Evolutionary conservation across 2,888 invertebrate species (phyloP).

Genomic region (Rhagophthalmus giganteus): DNA sequence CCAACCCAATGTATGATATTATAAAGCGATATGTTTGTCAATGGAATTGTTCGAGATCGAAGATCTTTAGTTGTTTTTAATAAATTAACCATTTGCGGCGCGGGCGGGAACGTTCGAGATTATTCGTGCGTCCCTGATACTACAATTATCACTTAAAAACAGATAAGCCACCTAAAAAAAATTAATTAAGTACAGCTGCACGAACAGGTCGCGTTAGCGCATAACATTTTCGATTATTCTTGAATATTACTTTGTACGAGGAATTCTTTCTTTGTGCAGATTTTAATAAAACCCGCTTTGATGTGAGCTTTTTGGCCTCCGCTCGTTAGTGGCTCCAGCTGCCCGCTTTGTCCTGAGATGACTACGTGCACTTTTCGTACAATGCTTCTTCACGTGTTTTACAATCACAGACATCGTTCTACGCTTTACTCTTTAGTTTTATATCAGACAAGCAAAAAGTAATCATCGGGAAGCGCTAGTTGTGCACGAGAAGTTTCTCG

Average conservation of each 20-base stretch:
- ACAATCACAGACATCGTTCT: constrained; percentile 43
- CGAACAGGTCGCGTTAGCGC: constrained; percentile 17
- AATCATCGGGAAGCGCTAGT: constrained; percentile 18
- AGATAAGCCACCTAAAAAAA: constrained; percentile 5
- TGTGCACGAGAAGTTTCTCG: constrained; percentile 23
- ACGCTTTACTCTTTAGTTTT: constrained; percentile 24
- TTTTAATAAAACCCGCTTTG: constrained; percentile 52
- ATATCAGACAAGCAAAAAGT: constrained; percentile 25
- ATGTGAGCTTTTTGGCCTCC: constrained; percentile 47
- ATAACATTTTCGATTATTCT: constrained; percentile 28
- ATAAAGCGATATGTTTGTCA: too few relatives aligned
- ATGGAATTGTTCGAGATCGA: too few relatives aligned
- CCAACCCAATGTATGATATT: too few relatives aligned
- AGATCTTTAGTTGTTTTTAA: too few relatives aligned
- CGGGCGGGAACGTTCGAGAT: too few relatives aligned
- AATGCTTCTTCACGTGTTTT: constrained; percentile 47
- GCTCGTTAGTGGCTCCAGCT: constrained; percentile 52
- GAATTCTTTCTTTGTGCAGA: constrained; percentile 47
- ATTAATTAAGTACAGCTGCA: constrained; percentile 20
- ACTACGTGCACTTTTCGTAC: constrained; percentile 50
- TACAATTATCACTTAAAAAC: too few relatives aligned
- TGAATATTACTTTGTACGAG: constrained; percentile 29
- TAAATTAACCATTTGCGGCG: too few relatives aligned
- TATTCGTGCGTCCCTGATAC: too few relatives aligned
- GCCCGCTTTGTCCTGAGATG: constrained; percentile 49